Percentiles rank a stretch among this genome's conserved stretches.
These are phyloP conservation scores for Ceratotherium simum DNA, from an alignment of 2,113 vertebrate species.

Conservation along the genomic window DNA sequence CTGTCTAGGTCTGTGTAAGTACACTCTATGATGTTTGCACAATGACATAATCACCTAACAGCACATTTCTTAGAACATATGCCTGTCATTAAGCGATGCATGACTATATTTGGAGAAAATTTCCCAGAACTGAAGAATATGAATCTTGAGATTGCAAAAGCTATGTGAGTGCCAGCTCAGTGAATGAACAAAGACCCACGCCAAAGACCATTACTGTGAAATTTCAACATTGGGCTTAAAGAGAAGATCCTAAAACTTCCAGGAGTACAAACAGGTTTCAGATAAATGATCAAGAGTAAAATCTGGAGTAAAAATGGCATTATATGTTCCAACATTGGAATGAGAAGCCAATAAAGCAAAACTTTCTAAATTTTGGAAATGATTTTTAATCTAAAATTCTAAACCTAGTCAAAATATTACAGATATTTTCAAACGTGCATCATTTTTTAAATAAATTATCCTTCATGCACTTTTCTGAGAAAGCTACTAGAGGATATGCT, in stretches of 20 bases:
- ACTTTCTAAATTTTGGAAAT: not conserved
- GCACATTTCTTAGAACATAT: too few relatives aligned
- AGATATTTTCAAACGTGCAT: not conserved
- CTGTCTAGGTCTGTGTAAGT: too few relatives aligned
- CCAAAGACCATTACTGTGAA: not conserved
- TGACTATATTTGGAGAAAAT: not conserved
- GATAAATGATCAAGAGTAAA: not conserved
- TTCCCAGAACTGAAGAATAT: not conserved
- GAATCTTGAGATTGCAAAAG: not conserved
- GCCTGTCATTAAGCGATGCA: too few relatives aligned
- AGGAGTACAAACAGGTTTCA: not conserved
- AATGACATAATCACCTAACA: too few relatives aligned
- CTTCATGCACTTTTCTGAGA: not conserved
- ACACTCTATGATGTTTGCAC: too few relatives aligned
- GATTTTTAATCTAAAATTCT: not conserved
- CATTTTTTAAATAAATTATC: not conserved
- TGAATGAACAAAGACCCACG: not conserved
- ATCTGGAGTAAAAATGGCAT: not conserved
- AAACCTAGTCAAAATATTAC: not conserved
- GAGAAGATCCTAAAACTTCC: not conserved
- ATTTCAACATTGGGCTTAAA: not conserved
- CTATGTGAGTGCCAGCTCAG: not conserved
- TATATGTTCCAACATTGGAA: not conserved
- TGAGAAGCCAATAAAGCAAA: not conserved
- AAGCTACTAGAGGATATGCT: not conserved